Base-by-base conservation (phyloP, 2,888 invertebrate species). In the Drosophila mimica region DNA sequence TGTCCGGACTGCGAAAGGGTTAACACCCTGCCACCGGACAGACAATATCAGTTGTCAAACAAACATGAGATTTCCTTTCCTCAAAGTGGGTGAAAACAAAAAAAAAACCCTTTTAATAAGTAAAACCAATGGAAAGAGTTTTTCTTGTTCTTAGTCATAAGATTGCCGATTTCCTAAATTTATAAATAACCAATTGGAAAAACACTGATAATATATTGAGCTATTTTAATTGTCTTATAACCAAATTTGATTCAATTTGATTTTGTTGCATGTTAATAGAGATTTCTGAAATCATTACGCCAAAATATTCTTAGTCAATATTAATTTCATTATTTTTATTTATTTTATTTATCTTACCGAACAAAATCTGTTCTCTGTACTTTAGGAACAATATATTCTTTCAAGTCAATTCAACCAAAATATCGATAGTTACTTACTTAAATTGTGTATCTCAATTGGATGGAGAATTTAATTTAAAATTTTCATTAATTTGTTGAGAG, bases 41-140 rank as follows among this genome's bases (percentile, higher is more conserved):
- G 51, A 33, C 28, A 40, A 20, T 31, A 36, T 28, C 43, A 62
- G 58, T 33, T 43, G 30, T 40, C 61, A 68, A 74, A 74, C 58
- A 74, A 67, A 63, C 58, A 61, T 74, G 68, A 74, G 62, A 74
- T 71, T 62, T 64, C n/a, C 33, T 49, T 60, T 53, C 17, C 8
- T 8, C 17, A 25, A n/a, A 30, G 4, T 8, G 17, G 33, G 8
- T 8, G 25, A 51, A 2, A 40, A 13, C 17, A 28, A 17, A 28
- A 4, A 40, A 38, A 20, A 46, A 15, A 5, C 4, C 25, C 33
- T n/a, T 17, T 11, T 2, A 51, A 13, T n/a, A 53, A 46, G 17
- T 7, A 13, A 51, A 17, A 5, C 3, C 11, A 3, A 30, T 17
- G 11, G 30, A 51, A 30, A 30, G 2, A 11, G n/a, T 30, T 51